Conservation (phyloP, 2,888 invertebrate genomes). For the Morpho deidamia region DNA sequence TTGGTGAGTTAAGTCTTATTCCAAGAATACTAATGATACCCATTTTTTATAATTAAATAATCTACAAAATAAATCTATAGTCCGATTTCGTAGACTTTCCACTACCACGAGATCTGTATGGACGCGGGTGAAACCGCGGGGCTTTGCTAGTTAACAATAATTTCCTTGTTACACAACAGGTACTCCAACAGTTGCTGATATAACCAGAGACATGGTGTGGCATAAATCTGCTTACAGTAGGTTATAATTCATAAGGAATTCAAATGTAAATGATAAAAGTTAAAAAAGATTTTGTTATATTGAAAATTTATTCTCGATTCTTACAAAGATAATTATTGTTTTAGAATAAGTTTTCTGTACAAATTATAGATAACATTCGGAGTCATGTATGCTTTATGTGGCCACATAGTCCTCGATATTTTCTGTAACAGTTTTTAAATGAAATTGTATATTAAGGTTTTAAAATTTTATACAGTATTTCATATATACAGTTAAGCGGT, state of each 20-base stretch:
- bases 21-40: too few relatives aligned
- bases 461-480: too few relatives aligned
- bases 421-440: slow-evolving; percentile 46
- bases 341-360: slow-evolving; percentile 58
- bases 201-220: slow-evolving; percentile 82
- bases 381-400: slow-evolving; percentile 56
- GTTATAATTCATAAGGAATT: slow-evolving; percentile 31
- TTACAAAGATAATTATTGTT: slow-evolving; percentile 31
- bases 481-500: not conserved
- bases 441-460: not conserved
- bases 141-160: too few relatives aligned
- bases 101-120: too few relatives aligned
- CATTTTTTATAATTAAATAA: too few relatives aligned
- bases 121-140: too few relatives aligned
- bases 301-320: not conserved
- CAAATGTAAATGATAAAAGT: not conserved
- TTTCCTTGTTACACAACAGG: slow-evolving; percentile 69
- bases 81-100: too few relatives aligned
- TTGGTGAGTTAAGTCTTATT: too few relatives aligned
- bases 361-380: slow-evolving; percentile 55
- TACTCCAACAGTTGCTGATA: slow-evolving; percentile 79
- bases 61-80: too few relatives aligned
- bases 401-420: slow-evolving; percentile 62
- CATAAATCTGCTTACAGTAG: slow-evolving; percentile 81
- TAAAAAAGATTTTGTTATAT: not conserved